Base-by-base conservation (phyloP, 2,797 vertebrate genomes). In the Lophius americanus region DNA sequence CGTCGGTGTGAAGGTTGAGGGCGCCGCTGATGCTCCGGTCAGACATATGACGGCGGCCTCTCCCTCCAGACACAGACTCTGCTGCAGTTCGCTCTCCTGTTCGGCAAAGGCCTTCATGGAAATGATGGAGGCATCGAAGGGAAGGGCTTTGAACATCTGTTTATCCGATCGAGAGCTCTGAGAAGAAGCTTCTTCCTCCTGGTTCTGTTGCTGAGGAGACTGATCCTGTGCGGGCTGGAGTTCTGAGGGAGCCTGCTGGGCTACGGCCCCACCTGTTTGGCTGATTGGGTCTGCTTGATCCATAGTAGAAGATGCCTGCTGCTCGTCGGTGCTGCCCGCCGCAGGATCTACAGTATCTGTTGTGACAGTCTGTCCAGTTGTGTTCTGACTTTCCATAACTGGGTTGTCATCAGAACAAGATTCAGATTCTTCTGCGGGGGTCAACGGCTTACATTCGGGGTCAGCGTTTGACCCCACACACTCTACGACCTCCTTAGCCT, bases 91-190 rank as follows among this genome's bases (percentile, higher is more conserved):
- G 51, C 79, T 58, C 12, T 95, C 94, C 60, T 91, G 90, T 43
- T 95, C 95, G 14, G 90, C 83, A 7, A 92, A 82, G 49, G 70
- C 86, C 92, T 94, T 97, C 77, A 97, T 88, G 59, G 94, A 94
- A 51, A 98, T 92, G 61, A 99, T 98, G 72, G 95, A 97, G 53
- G 95, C 92, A 89, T 99, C 98, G 76, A 98, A 98, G 11, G 89
- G 87, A 57, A 84, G 76, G 9, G 79, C 85, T 78, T 86, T 93
- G 68, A 93, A 91, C 69, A 88, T 56, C 85, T 80, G 92, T 78
- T 84, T 93, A 79, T 87, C 92, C 81, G 82, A 48, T 13, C 23
- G 48, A 12, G 57, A 48, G 37, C 9, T 52, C 12, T 11, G 43
- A 11, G 12, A 10, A 12, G 43, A 4, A 3, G 13, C 35, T 5